phyloP scores from a whole-genome alignment of 2,797 vertebrate genomes.

The Apogon hyalosoma region DNA sequence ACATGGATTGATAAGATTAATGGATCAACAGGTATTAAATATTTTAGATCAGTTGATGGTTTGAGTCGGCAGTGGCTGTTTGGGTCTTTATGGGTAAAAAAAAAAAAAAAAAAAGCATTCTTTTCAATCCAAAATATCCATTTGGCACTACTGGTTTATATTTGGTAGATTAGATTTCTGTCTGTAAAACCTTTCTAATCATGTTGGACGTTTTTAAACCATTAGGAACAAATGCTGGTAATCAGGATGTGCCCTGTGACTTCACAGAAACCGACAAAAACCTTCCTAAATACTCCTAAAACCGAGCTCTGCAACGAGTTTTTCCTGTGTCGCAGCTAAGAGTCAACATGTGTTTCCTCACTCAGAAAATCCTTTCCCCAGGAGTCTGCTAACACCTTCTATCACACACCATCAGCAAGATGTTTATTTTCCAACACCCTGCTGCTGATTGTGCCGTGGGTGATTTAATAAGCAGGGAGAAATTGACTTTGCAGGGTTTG shows the following conservation, averaged over 20 bases:
- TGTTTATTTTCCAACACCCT: constrained; percentile 67
- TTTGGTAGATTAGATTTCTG: background rate
- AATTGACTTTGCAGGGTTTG: constrained; percentile 67
- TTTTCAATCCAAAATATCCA: background rate
- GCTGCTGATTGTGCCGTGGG: constrained; percentile 68
- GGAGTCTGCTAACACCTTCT: constrained; percentile 55
- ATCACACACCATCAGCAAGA: constrained; percentile 68
- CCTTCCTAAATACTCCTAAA: constrained; percentile 18
- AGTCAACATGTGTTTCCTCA: constrained; percentile 51
- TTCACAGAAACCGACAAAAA: constrained; percentile 13
- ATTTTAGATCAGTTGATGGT: too few relatives aligned
- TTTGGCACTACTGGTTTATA: background rate
- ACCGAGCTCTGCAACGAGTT: background rate
- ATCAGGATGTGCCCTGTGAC: background rate
- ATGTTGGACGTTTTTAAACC: background rate
- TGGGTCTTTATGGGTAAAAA: too few relatives aligned
- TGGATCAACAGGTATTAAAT: too few relatives aligned
- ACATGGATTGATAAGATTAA: too few relatives aligned
- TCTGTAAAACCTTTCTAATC: background rate
- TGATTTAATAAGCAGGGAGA: constrained; percentile 76
- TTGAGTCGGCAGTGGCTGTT: too few relatives aligned
- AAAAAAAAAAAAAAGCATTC: background rate
- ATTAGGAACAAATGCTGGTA: background rate
- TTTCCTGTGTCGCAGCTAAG: constrained; percentile 24
- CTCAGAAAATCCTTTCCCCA: constrained; percentile 44